Conservation (phyloP, 2,113 vertebrate species). For the Thinocorus orbignyianus region DNA sequence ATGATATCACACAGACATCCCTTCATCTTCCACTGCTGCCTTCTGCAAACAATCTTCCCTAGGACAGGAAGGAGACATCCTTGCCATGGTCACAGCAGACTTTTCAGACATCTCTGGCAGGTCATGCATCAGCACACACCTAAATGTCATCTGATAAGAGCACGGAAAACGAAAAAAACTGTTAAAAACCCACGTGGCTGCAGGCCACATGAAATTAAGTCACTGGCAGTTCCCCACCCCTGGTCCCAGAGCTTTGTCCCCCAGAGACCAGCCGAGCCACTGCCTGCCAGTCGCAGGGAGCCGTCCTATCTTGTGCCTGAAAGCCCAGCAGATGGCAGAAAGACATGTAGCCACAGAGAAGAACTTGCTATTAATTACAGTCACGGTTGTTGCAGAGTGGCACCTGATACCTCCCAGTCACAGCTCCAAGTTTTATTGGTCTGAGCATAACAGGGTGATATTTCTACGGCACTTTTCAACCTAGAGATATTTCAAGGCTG, state of each 20-base stretch:
- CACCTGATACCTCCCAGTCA: not conserved
- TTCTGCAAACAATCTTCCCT: not conserved
- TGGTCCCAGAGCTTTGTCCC: not conserved
- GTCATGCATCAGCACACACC: not conserved
- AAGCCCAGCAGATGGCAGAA: conserved; percentile 30
- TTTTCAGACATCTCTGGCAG: not conserved
- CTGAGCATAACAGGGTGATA: not conserved
- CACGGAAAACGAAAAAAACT: not conserved
- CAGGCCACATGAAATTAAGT: not conserved
- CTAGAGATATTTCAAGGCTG: not conserved
- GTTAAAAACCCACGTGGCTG: accelerated
- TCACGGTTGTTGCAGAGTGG: accelerated
- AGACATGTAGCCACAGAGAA: not conserved
- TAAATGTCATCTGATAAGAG: not conserved
- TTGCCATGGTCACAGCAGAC: not conserved
- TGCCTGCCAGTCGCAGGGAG: not conserved
- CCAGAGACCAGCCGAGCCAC: not conserved
- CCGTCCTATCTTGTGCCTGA: not conserved
- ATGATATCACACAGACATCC: not conserved
- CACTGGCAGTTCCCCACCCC: not conserved
- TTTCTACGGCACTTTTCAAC: not conserved
- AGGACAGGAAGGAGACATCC: not conserved
- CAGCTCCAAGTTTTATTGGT: not conserved
- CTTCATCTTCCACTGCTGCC: not conserved
- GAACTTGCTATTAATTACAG: not conserved